phyloP scores from a whole-genome alignment of 2,113 vertebrate species.

The Psammodynastes pulverulentus region DNA sequence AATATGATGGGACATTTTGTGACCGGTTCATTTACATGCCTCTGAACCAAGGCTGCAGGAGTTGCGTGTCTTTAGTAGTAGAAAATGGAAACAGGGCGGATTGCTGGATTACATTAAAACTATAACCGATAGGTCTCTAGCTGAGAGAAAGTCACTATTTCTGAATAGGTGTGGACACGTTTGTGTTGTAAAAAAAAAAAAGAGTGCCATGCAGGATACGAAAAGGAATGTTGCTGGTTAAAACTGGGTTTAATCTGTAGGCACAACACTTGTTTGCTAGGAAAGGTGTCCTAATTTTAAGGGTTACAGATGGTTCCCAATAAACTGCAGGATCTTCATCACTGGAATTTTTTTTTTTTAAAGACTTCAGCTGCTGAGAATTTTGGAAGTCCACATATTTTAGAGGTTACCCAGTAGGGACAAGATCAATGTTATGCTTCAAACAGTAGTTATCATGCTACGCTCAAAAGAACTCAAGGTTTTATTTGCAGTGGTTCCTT shows the following conservation, averaged over 20 bases:
- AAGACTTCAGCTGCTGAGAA: neutral
- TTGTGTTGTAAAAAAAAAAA: neutral
- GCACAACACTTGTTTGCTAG: neutral
- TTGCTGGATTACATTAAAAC: neutral
- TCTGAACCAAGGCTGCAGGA: neutral
- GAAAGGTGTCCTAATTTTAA: neutral
- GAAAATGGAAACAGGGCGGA: neutral
- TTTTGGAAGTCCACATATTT: neutral
- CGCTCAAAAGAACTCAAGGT: neutral
- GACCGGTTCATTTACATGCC: neutral
- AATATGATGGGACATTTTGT: neutral
- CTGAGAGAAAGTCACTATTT: neutral
- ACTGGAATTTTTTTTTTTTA: neutral
- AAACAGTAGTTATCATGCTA: neutral
- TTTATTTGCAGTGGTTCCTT: neutral
- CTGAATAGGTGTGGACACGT: neutral
- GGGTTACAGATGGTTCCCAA: too few relatives aligned
- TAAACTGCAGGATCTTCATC: neutral
- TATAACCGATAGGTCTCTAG: neutral
- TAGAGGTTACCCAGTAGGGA: neutral
- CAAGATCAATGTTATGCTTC: neutral
- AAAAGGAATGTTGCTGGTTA: neutral
- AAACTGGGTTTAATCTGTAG: neutral
- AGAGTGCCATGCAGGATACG: neutral
- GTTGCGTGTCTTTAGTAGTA: neutral